Percentiles rank a stretch among this genome's conserved stretches.
Evolutionary conservation across 1,140 invertebrate genomes (phyloP).

Genomic region (Drosophila erecta): DNA sequence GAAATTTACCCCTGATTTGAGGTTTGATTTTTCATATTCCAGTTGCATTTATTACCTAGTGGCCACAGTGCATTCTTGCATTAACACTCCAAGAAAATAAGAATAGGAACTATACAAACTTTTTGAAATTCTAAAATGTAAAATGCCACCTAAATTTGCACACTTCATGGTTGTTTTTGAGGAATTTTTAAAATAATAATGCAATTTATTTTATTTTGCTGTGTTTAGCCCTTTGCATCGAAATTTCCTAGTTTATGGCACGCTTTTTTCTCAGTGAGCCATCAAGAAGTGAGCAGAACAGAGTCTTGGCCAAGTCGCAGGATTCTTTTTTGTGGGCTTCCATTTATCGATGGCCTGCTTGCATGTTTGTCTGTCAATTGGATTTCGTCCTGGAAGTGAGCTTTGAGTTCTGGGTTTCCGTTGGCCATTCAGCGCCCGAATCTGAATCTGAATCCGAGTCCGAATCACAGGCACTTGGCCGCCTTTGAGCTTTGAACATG

Average conservation of each 20-base stretch:
- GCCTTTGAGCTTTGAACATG: slow-evolving; percentile 43
- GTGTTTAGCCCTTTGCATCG: too few relatives aligned
- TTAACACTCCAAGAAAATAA: not conserved
- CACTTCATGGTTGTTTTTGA: too few relatives aligned
- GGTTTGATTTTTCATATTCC: slow-evolving; percentile 54
- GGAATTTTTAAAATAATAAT: not conserved
- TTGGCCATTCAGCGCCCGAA: slow-evolving; percentile 9
- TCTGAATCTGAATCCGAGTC: too few relatives aligned
- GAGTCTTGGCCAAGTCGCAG: slow-evolving; percentile 36
- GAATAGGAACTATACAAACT: too few relatives aligned
- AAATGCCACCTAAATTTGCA: too few relatives aligned
- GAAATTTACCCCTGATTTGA: slow-evolving; percentile 62
- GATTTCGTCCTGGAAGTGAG: slow-evolving; percentile 50
- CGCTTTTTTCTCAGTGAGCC: not conserved
- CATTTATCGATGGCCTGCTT: slow-evolving; percentile 49
- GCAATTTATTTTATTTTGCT: not conserved
- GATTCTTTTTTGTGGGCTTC: slow-evolving; percentile 42
- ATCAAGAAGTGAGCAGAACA: slow-evolving; percentile 22
- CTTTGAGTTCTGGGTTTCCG: slow-evolving; percentile 40
- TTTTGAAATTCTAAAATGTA: too few relatives aligned
- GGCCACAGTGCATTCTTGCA: not conserved
- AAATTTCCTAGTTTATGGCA: not conserved
- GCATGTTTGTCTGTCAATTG: slow-evolving; percentile 63
- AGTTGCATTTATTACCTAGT: slow-evolving; percentile 37
- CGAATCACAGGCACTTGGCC: slow-evolving; percentile 40